phyloP scores from a whole-genome alignment of 2,113 vertebrate species.

The Mastomys natalensis region DNA sequence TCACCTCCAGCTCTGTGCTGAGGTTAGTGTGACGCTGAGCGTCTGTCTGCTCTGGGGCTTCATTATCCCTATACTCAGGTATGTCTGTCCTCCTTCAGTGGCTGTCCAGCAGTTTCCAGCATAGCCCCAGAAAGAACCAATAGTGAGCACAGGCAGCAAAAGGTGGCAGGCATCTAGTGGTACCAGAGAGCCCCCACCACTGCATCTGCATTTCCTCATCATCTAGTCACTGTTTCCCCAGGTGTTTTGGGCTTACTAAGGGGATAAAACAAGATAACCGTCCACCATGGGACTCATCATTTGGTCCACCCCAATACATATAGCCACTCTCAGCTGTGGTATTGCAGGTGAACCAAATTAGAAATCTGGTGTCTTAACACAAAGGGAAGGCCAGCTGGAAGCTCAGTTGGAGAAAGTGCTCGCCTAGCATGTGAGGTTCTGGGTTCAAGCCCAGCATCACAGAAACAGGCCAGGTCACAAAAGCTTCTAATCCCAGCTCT shows the following conservation, averaged over 20 bases:
- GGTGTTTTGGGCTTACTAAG: not conserved
- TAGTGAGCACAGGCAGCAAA: not conserved
- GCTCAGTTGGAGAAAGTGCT: not conserved
- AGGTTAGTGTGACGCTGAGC: not conserved
- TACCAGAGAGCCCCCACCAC: not conserved
- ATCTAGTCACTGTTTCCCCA: not conserved
- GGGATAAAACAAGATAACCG: constrained; percentile 35
- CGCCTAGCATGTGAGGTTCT: not conserved
- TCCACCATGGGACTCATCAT: constrained; percentile 42
- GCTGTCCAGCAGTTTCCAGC: not conserved
- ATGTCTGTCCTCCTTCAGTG: constrained; percentile 25
- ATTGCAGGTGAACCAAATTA: constrained; percentile 34
- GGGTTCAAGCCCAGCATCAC: not conserved
- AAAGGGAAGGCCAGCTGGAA: not conserved
- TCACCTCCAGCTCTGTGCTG: constrained; percentile 29
- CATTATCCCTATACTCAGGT: not conserved
- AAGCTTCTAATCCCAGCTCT: not conserved
- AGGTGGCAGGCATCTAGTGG: not conserved
- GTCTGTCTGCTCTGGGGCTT: not conserved
- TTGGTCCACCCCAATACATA: constrained; percentile 36
- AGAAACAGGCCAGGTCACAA: not conserved
- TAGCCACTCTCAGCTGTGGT: not conserved
- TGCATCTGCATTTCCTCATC: not conserved
- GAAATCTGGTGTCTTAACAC: not conserved
- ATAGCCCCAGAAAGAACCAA: not conserved